Evolutionary conservation across 2,113 vertebrate genomes (phyloP), one percentile per base, ranked within the genome.

Genomic region (Heliornis fulica): DNA sequence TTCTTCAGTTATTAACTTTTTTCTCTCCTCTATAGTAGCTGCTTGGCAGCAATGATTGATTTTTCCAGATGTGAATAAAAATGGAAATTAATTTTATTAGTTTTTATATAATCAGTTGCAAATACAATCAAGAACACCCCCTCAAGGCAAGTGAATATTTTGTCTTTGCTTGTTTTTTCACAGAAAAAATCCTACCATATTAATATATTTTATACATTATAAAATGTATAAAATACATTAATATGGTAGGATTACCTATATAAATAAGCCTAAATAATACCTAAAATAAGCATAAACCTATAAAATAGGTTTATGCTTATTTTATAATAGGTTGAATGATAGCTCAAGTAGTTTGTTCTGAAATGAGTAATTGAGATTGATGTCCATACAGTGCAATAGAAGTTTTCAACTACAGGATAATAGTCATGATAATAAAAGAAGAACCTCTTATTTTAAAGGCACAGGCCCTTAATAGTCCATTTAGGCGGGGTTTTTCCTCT

Each of bases 281-380:
- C n/a, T n/a, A n/a, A n/a, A n/a, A n/a, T n/a, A n/a, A n/a, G n/a
- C n/a, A n/a, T n/a, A n/a, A n/a, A n/a, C n/a, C n/a, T n/a, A n/a
- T n/a, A n/a, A n/a, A n/a, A n/a, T n/a, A n/a, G n/a, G n/a, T n/a
- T n/a, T n/a, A 87, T n/a, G 11, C 16, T 87, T 78, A 41, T 72
- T 93, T 87, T 60, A 54, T 64, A 85, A 68, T 43, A 46, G 4
- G 4, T 90, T 89, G 79, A 90, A 84, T 65, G 2, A 28, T 69
- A 87, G 34, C 54, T 71, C 78, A 46, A 95, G 59, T 56, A 72
- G 43, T 65, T 87, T 69, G 3, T 25, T 64, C 95, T 94, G 48
- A 97, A 96, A 90, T 79, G 15, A 94, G 51, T 79, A 70, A 82
- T 80, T 95, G 56, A 68, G 89, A 75, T 31, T 69, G 76, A 75